Evolutionary conservation across 2,113 vertebrate genomes (phyloP).

Genomic region (Lipophrys pholis): DNA sequence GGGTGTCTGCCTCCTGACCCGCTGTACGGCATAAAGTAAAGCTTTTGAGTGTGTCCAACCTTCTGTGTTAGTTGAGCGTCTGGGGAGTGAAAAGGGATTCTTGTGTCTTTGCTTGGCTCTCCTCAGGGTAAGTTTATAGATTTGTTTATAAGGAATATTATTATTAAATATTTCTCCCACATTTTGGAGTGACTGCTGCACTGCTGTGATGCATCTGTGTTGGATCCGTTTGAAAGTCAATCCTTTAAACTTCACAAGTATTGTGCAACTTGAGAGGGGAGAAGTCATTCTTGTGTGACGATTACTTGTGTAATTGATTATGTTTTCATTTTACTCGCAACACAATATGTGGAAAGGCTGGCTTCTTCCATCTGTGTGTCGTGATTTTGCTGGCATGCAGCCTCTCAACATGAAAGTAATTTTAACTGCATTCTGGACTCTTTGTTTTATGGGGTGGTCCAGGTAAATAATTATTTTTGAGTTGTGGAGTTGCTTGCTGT

Average conservation of each 20-base stretch:
- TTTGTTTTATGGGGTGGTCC: too few species aligned
- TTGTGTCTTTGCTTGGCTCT: background rate
- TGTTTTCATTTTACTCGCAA: background rate
- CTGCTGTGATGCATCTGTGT: background rate
- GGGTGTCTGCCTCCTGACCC: conserved; percentile 31
- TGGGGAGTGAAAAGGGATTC: conserved; percentile 17
- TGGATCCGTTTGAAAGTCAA: background rate
- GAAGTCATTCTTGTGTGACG: background rate
- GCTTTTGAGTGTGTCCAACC: background rate
- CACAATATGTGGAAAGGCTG: background rate
- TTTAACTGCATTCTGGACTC: background rate
- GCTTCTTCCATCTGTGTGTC: background rate
- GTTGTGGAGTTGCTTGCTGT: background rate
- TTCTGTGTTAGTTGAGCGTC: conserved; percentile 3
- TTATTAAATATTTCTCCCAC: background rate
- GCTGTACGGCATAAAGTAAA: conserved; percentile 42
- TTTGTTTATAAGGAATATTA: too few species aligned
- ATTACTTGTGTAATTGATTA: background rate
- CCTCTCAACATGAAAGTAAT: background rate
- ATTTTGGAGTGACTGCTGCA: background rate
- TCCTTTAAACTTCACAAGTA: background rate
- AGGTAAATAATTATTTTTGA: too few species aligned
- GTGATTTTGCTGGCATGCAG: background rate
- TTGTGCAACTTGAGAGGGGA: background rate
- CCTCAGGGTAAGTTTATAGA: conserved; percentile 37